Evolutionary conservation across 2,797 vertebrate species (phyloP), one percentile per base, ranked within the genome.

Genomic region (Antennarius maculatus): DNA sequence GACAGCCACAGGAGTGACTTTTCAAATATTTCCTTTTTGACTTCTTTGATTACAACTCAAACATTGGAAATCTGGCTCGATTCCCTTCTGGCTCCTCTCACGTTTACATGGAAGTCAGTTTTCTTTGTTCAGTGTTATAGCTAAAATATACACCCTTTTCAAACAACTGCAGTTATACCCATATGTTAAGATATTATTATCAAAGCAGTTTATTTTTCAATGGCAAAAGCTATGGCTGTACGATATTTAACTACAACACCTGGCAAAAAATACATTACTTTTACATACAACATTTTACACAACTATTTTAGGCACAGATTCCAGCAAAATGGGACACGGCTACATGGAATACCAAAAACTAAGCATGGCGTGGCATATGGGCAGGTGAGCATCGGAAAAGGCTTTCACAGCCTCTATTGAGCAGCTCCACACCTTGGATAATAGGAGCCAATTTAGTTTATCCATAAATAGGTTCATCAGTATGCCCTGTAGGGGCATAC

Each of bases 391-490:
- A 88, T 76, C 82, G 87, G 90, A 88, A 89, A 83, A 86, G 85
- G 88, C 84, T 88, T 92, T 92, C 88, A 91, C 88, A 90, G 88
- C 82, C 86, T 76, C 77, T 82, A 88, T 86, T 90, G 91, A 92
- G 89, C 85, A 82, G 88, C 88, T 90, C 90, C 88, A 92, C 90
- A 93, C 91, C 91, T 91, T 86, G 86, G 90, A 93, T 93, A 93
- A 93, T 92, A 85, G 91, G 85, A 92, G 88, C 88, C 91, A 93
- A 92, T 93, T 92, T 91, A 89, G 91, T 92, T 88, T 88, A 88
- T 86, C 90, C 87, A 89, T 93, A 91, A 92, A 93, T 88, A 92
- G 89, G 86, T 92, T 93, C 93, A 92, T 93, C 92, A 87, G 89
- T 87, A 85, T 90, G 86, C 88, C 92, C 90, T 91, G 91, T 85